Conservation (phyloP, 2,797 vertebrate genomes). For the Somateria mollissima region DNA sequence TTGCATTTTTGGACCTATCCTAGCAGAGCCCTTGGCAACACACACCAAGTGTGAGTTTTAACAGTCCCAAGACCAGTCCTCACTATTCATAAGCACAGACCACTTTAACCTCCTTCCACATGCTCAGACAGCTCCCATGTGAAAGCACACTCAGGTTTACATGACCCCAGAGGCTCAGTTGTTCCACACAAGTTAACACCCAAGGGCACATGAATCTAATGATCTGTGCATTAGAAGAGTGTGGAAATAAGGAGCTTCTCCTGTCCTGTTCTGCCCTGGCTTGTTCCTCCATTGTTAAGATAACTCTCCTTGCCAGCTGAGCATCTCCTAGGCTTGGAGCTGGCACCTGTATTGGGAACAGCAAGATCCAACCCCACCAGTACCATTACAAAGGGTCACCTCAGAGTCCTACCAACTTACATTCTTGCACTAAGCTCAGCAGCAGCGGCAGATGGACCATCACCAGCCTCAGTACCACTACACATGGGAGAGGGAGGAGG, state of each 20-base stretch:
- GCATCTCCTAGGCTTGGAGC: neutral
- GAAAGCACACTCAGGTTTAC: neutral
- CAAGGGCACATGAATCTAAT: neutral
- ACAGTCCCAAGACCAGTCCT: neutral
- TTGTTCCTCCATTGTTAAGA: neutral
- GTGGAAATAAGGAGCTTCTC: neutral
- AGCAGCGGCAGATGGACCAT: neutral
- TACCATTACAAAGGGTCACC: neutral
- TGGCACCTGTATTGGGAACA: neutral
- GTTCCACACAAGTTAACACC: neutral
- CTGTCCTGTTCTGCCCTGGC: neutral
- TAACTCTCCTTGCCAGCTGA: neutral
- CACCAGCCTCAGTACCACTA: neutral
- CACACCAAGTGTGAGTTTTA: neutral
- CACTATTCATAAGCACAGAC: neutral
- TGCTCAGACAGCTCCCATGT: conserved; percentile 16
- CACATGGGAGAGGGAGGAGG: neutral
- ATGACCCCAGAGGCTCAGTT: neutral
- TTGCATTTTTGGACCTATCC: neutral
- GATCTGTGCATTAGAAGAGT: neutral
- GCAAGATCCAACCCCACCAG: neutral
- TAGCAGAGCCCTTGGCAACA: neutral
- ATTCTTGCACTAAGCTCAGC: neutral
- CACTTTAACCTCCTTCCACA: neutral
- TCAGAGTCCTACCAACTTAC: neutral